Conservation (phyloP, 2,888 invertebrate genomes). For the Athripsodes cinereus region DNA sequence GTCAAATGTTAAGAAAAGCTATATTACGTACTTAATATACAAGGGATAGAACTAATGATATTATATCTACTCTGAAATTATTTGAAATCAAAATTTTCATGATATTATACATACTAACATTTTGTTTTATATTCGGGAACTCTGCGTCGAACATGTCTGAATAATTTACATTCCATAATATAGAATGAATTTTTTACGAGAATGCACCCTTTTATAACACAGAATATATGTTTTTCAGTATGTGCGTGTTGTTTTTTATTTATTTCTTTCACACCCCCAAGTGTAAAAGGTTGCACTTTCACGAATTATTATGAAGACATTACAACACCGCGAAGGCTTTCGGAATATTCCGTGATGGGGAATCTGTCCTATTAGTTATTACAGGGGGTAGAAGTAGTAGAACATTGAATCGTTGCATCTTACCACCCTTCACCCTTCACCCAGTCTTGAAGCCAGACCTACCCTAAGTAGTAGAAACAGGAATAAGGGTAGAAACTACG, state of each 20-base stretch:
- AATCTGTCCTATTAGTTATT: background rate
- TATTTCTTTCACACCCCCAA: background rate
- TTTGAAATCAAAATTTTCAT: no score
- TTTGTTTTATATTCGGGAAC: no score
- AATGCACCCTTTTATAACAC: no score
- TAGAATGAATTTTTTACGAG: no score
- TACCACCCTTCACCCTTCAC: conserved; percentile 18
- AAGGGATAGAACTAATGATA: no score
- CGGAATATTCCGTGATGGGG: background rate
- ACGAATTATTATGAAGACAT: background rate
- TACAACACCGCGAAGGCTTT: background rate
- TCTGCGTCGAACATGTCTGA: no score
- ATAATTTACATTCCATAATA: no score
- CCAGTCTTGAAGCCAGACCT: conserved; percentile 19
- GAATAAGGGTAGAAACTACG: conserved; percentile 2
- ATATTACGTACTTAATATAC: no score
- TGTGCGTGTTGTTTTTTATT: background rate
- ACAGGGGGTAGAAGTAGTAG: background rate
- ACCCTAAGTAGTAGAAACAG: conserved; percentile 23
- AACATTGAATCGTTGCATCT: background rate
- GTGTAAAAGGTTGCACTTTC: background rate
- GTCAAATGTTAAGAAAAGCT: no score
- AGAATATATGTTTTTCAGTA: background rate
- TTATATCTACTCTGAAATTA: no score
- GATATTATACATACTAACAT: no score